phyloP scores from a whole-genome alignment of 1,140 invertebrate genomes.

The Phenacoccus solenopsis region DNA sequence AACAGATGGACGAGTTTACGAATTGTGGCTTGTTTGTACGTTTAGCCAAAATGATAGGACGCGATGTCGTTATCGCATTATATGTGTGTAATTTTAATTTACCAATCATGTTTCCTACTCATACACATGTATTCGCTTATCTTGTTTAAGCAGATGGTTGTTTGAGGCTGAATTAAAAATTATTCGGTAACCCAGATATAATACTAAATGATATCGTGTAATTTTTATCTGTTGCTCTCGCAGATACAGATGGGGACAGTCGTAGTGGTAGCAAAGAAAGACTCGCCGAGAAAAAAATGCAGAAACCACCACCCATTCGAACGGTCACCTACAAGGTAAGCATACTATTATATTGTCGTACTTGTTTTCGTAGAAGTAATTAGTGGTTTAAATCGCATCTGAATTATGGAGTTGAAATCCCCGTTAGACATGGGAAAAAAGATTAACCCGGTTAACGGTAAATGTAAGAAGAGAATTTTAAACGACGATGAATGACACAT shows the following conservation, averaged over 20 bases:
- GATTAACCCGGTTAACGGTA: too few species aligned
- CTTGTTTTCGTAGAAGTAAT: too few species aligned
- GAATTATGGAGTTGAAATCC: too few species aligned
- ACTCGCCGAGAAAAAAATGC: slow-evolving; percentile 36
- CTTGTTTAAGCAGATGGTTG: not conserved
- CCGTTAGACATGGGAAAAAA: too few species aligned
- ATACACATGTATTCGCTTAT: not conserved
- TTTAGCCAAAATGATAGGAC: not conserved
- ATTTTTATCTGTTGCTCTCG: slow-evolving; percentile 21
- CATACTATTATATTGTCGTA: too few species aligned
- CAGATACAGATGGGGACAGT: slow-evolving; percentile 41
- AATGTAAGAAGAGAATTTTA: too few species aligned
- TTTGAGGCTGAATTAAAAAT: not conserved
- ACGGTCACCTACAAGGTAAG: slow-evolving; percentile 42
- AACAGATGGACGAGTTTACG: not conserved
- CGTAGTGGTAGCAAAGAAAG: slow-evolving; percentile 39
- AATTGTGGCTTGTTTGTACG: not conserved
- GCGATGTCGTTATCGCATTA: not conserved
- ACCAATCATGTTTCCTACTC: too few species aligned
- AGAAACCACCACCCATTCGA: slow-evolving; percentile 37
- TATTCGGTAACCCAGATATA: too few species aligned
- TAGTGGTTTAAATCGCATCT: too few species aligned
- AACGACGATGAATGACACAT: too few species aligned
- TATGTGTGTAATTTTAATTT: too few species aligned
- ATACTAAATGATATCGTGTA: not conserved